Evolutionary conservation across 2,888 invertebrate species (phyloP), one percentile per base, ranked within the genome.

Genomic region (Miltochrista miniata): DNA sequence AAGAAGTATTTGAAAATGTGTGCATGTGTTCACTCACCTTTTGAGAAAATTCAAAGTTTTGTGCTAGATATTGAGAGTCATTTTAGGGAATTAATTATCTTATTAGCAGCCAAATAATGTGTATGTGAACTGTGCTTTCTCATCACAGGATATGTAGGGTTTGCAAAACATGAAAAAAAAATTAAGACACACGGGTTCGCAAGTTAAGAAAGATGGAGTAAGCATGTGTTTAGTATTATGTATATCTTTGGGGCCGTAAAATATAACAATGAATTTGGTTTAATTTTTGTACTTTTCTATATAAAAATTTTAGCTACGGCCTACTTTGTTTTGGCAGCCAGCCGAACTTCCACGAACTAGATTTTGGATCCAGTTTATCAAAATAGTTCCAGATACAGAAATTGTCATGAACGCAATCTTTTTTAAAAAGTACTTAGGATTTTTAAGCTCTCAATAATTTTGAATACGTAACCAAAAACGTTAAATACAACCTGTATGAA

Each of bases 211-310:
- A 24, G n/a, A 24, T 24, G 15, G 50, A 35, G 48, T 51, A 14
- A n/a, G 34, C 1, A 8, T 11, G 5, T 47, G 29, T 40, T 43
- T 47, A n/a, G 29, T 38, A 40, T 49, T 51, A 53, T 45, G 47
- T 60, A 66, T 40, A 64, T 64, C 61, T 64, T 67, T 67, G 64
- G 18, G 18, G 64, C 48, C 58, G 2, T 37, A 43, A 29, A 60
- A 41, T 46, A 46, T 44, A 49, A 50, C 15, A 9, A 41, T 15
- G 18, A 45, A 48, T 41, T 66, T 66, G 63, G 66, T 59, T 43
- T 43, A 24, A 4, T 15, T 30, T 64, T 64, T 63, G 63, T 64
- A 66, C 67, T 62, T 51, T 49, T 7, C 3, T 5, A 10, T 5
- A 7, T 24, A 24, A 24, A 36, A 14, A 36, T 14, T 36, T 14